Evolutionary conservation across 1,140 invertebrate species (phyloP).

Genomic region (Trissolcus basalis): DNA sequence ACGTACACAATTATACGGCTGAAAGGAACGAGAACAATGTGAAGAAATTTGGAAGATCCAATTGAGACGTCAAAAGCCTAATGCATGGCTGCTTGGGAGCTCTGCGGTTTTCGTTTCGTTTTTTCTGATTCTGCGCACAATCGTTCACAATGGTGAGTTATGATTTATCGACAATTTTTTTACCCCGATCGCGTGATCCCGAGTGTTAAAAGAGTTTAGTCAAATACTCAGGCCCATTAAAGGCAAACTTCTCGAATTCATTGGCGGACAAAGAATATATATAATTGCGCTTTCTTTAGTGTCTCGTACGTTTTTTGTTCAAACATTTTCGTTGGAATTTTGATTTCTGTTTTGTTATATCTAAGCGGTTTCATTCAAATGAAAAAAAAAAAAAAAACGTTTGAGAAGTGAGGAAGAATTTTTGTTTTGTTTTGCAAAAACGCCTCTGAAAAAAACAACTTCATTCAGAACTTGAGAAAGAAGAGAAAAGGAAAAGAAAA

Average conservation of each 20-base stretch:
- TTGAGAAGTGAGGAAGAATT: too few relatives aligned
- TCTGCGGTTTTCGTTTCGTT: constrained; percentile 14
- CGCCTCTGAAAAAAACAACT: too few relatives aligned
- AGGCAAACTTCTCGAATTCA: constrained; percentile 5
- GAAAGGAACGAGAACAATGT: constrained; percentile 12
- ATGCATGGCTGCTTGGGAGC: constrained; percentile 7
- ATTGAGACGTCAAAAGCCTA: constrained; percentile 19
- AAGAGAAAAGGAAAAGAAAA: too few relatives aligned
- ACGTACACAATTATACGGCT: not conserved
- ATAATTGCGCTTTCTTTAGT: constrained; percentile 2
- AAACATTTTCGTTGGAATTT: not conserved
- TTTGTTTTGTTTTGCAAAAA: too few relatives aligned
- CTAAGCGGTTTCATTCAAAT: too few relatives aligned
- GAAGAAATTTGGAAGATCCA: constrained; percentile 10
- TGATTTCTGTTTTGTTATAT: too few relatives aligned
- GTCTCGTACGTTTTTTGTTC: not conserved
- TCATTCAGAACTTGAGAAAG: too few relatives aligned
- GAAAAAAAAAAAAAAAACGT: too few relatives aligned
- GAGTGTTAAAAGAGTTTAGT: constrained; percentile 6
- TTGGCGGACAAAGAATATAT: not conserved
- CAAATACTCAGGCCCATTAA: constrained; percentile 3
- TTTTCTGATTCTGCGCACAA: constrained; percentile 2
- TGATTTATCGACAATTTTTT: constrained; percentile 12
- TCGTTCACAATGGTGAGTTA: constrained; percentile 17
- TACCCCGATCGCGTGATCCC: constrained; percentile 10